Percentiles rank a stretch among this genome's conserved stretches.
Evolutionary conservation across 2,113 vertebrate genomes (phyloP).

Genomic region (Hydrochoerus hydrochaeris): DNA sequence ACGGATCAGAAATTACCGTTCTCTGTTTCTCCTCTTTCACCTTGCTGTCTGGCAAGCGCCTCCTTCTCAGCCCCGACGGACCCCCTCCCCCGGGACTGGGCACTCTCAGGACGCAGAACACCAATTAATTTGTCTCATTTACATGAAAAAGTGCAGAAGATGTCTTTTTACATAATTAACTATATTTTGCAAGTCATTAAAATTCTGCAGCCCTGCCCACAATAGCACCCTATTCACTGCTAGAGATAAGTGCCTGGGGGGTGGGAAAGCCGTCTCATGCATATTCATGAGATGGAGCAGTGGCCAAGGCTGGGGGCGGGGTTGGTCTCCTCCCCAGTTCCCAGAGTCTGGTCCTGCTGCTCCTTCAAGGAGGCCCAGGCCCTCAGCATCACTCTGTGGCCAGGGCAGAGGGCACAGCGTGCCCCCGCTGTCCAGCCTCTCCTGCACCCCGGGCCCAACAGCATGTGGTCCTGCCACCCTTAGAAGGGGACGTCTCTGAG

Average conservation of each 20-base stretch:
- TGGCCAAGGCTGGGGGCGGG: not conserved
- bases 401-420: not conserved
- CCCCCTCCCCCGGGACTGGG: not conserved
- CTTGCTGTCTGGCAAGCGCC: slow-evolving; percentile 59
- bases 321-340: not conserved
- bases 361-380: not conserved
- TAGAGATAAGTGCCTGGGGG: slow-evolving; percentile 47
- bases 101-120: slow-evolving; percentile 45
- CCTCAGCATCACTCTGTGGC: not conserved
- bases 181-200: slow-evolving; percentile 79
- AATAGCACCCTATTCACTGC: slow-evolving; percentile 63
- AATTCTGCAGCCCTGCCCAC: slow-evolving; percentile 75
- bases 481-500: not conserved
- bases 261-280: not conserved
- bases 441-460: not conserved
- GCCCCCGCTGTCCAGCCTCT: too few relatives aligned
- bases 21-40: slow-evolving; percentile 7
- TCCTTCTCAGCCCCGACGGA: not conserved
- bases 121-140: slow-evolving; percentile 81
- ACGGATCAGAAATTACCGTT: not conserved
- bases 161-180: slow-evolving; percentile 80
- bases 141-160: slow-evolving; percentile 79
- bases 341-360: not conserved
- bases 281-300: not conserved
- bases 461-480: not conserved